These are phyloP conservation scores for Platyscapa corneri DNA, from an alignment of 1,140 invertebrate species.

Conservation along the genomic window DNA sequence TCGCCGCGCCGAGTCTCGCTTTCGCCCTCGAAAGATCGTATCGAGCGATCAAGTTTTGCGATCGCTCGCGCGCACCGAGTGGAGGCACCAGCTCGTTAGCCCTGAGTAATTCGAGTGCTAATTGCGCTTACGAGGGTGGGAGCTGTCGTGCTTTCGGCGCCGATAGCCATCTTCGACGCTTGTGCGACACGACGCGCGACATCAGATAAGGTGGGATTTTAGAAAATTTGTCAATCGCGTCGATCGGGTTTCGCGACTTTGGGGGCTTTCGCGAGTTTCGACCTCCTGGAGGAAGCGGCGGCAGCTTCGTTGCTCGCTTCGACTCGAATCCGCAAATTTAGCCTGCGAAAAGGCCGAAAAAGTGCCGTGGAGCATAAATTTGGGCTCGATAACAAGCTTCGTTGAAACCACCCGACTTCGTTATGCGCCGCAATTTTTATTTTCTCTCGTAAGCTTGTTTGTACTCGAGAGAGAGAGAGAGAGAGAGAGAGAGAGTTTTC, in stretches of 20 bases:
- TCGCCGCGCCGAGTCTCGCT: background rate
- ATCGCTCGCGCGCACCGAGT: constrained; percentile 35
- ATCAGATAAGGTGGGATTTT: background rate
- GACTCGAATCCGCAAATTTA: no score
- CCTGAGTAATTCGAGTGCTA: constrained; percentile 71
- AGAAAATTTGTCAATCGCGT: background rate
- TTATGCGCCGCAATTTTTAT: background rate
- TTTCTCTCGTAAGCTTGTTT: background rate
- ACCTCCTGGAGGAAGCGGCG: no score
- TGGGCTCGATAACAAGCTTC: background rate
- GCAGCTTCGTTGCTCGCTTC: no score
- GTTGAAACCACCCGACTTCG: background rate
- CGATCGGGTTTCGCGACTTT: no score
- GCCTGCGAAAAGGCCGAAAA: no score
- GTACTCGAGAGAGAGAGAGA: no score
- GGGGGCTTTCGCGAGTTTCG: no score
- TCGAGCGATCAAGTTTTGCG: constrained; percentile 68
- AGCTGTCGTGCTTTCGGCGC: no score
- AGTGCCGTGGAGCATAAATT: constrained; percentile 44
- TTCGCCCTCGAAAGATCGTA: constrained; percentile 62
- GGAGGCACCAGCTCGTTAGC: constrained; percentile 64
- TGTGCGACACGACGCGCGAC: no score
- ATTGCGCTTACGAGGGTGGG: constrained; percentile 65
- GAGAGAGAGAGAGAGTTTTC: no score
- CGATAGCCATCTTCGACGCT: no score